These are phyloP conservation scores for Urocynchramus pylzowi DNA, from an alignment of 2,113 vertebrate species.

Conservation along the genomic window DNA sequence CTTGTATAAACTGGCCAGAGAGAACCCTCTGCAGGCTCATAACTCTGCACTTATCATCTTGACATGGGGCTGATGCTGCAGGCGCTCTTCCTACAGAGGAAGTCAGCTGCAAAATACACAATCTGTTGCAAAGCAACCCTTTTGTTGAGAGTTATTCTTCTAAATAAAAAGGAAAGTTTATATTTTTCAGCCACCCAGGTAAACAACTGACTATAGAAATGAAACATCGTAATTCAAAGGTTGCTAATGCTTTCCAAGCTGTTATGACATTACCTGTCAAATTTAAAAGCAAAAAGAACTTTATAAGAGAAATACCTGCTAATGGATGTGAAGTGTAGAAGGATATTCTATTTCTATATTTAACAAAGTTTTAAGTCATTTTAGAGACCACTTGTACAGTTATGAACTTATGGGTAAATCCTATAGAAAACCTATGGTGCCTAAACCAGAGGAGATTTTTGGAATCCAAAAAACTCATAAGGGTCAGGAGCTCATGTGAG, in stretches of 20 bases:
- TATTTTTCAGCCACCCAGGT: background rate
- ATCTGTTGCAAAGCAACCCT: background rate
- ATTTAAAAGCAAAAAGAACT: background rate
- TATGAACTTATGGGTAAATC: background rate
- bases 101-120: background rate
- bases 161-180: background rate
- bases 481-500: background rate
- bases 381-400: background rate
- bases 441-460: background rate
- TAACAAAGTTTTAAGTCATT: background rate
- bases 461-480: background rate
- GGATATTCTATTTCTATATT: background rate
- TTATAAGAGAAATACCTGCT: background rate
- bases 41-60: rapidly evolving
- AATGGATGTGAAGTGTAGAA: background rate
- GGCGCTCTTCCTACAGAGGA: rapidly evolving
- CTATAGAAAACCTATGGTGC: background rate
- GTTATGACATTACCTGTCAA: background rate
- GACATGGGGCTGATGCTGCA: background rate
- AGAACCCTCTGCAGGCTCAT: background rate
- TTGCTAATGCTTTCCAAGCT: background rate
- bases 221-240: background rate
- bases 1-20: background rate
- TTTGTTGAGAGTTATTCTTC: background rate
- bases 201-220: background rate